Conservation (phyloP, 1,140 invertebrate species). For the Alviniconcha marisindica region DNA sequence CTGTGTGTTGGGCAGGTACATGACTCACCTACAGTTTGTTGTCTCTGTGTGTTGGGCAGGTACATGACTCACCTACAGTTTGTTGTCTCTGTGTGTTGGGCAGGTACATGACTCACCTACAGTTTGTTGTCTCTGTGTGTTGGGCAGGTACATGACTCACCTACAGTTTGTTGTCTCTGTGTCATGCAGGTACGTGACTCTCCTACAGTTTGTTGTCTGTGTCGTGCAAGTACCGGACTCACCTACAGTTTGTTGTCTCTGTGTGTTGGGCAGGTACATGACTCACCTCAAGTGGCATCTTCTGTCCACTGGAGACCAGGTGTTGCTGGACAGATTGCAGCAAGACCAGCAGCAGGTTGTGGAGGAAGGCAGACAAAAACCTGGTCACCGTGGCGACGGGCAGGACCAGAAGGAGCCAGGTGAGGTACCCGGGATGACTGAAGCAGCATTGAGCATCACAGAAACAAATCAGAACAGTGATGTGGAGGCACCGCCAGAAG, state of each 20-base stretch:
- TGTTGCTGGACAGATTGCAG: not conserved
- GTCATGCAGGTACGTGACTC: too few species aligned
- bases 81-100: too few species aligned
- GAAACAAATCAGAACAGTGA: not conserved
- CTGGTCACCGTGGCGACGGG: not conserved
- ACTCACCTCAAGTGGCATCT: constrained; percentile 44
- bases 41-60: too few species aligned
- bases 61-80: too few species aligned
- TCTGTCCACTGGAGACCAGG: not conserved
- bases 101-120: too few species aligned
- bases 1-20: too few species aligned
- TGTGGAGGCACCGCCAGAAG: too few species aligned
- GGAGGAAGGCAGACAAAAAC: not conserved
- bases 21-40: constrained; percentile 43
- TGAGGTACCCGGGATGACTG: not conserved
- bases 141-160: too few species aligned
- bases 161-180: too few species aligned
- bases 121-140: too few species aligned
- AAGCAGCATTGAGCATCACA: not conserved
- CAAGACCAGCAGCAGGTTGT: not conserved
- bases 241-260: too few species aligned
- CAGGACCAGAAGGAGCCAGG: not conserved
- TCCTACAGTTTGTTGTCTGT: not conserved
- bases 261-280: constrained; percentile 46
- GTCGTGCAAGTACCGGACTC: not conserved